phyloP scores from a whole-genome alignment of 2,888 invertebrate species.

The Rhamnusium bicolor region DNA sequence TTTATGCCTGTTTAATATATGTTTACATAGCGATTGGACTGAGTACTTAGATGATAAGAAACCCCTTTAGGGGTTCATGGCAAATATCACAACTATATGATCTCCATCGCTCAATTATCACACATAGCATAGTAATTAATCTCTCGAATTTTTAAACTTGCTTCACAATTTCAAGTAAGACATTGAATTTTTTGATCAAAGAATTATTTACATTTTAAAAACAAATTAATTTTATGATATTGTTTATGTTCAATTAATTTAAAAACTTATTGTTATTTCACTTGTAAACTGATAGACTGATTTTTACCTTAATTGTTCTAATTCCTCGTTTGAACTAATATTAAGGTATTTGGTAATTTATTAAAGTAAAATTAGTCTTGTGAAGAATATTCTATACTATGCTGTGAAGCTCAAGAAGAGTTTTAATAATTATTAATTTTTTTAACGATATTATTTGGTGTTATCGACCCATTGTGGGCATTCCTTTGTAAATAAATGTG shows the following conservation, averaged over 20 bases:
- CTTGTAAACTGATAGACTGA: conserved; percentile 31
- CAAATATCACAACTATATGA: conserved; percentile 52
- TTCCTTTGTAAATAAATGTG: conserved; percentile 67
- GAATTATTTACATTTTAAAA: neutral
- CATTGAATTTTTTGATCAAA: neutral
- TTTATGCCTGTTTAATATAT: conserved; percentile 24
- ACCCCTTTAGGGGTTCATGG: conserved; percentile 20
- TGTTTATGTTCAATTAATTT: neutral
- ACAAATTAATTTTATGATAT: neutral
- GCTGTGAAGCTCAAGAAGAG: conserved; percentile 46
- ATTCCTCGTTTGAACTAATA: conserved; percentile 21
- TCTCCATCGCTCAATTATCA: conserved; percentile 68
- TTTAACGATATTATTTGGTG: conserved; percentile 40
- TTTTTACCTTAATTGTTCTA: conserved; percentile 29
- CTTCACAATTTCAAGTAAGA: neutral
- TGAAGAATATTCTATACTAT: conserved; percentile 30
- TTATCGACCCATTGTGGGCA: conserved; percentile 64
- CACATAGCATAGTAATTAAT: conserved; percentile 41
- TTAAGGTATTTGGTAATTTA: conserved; percentile 6
- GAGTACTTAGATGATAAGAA: conserved; percentile 43
- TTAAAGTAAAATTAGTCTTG: conserved; percentile 3
- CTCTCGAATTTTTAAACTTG: conserved; percentile 15
- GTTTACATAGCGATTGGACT: conserved; percentile 46
- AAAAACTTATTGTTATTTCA: conserved; percentile 8
- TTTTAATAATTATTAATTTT: conserved; percentile 38